phyloP scores from a whole-genome alignment of 30 jellyfish, hydroid and myxozoan genomes.

The Chironex yamaguchii region DNA sequence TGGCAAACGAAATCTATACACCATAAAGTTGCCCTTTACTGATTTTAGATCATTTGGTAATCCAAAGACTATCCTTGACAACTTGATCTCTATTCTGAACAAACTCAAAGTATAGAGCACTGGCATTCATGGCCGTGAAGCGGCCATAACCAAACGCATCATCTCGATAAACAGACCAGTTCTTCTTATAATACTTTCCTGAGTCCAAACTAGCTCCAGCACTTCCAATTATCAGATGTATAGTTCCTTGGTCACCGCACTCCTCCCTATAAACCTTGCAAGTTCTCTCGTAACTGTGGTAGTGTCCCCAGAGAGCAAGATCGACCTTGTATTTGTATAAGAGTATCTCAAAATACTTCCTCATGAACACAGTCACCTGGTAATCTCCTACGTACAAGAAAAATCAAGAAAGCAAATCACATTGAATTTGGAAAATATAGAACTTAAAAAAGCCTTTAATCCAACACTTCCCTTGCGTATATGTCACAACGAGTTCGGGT shows the following conservation, averaged over 20 bases:
- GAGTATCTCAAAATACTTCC: slow-evolving; percentile 74
- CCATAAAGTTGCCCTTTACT: too few species aligned
- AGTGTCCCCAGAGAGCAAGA: slow-evolving; percentile 94
- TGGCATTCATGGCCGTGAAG: slow-evolving; percentile 79
- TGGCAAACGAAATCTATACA: too few species aligned
- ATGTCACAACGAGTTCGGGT: too few species aligned
- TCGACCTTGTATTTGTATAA: slow-evolving; percentile 85
- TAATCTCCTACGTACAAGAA: slow-evolving; percentile 85
- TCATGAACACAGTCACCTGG: slow-evolving; percentile 75
- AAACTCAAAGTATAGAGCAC: slow-evolving; percentile 82
- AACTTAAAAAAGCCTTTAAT: too few species aligned
- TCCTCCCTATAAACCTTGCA: slow-evolving; percentile 78
- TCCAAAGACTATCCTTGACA: not conserved
- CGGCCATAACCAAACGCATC: slow-evolving; percentile 89
- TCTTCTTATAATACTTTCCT: slow-evolving; percentile 50
- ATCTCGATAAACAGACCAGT: slow-evolving; percentile 79
- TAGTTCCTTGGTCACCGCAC: slow-evolving; percentile 84
- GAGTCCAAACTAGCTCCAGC: slow-evolving; percentile 78
- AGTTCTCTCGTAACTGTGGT: slow-evolving; percentile 95
- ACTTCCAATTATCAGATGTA: slow-evolving; percentile 87
- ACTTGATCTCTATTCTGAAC: slow-evolving; percentile 63
- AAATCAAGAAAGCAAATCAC: too few species aligned
- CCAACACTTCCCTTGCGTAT: too few species aligned
- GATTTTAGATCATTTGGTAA: too few species aligned
- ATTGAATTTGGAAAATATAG: too few species aligned